Percentiles rank a stretch among this genome's conserved stretches.
These are phyloP conservation scores for Lota lota DNA, from an alignment of 2,113 vertebrate species.

Conservation along the genomic window DNA sequence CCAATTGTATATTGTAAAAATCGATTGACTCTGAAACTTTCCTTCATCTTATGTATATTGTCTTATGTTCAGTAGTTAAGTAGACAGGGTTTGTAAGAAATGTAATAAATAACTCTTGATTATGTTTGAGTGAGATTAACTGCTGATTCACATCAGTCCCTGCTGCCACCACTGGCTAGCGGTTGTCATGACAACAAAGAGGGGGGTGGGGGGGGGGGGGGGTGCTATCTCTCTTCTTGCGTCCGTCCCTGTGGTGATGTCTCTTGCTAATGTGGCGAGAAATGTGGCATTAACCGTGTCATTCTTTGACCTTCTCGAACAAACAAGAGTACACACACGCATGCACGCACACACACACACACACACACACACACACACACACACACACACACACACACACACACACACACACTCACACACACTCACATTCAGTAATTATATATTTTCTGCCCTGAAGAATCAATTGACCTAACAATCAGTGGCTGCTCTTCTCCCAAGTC, in stretches of 20 bases:
- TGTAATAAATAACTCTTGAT: constrained; percentile 26
- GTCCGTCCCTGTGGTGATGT: constrained; percentile 57
- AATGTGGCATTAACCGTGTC: constrained; percentile 62
- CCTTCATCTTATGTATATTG: too few species aligned
- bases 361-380: constrained; percentile 6
- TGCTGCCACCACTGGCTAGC: constrained; percentile 49
- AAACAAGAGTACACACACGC: constrained; percentile 4
- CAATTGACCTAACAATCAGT: constrained; percentile 59
- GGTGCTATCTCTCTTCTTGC: constrained; percentile 49
- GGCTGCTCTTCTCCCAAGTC: constrained; percentile 29
- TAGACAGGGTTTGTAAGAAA: constrained; percentile 24
- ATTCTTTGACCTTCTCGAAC: constrained; percentile 43
- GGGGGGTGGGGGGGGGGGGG: neutral
- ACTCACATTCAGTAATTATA: constrained; percentile 33
- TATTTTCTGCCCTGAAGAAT: constrained; percentile 52
- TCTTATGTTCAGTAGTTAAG: too few species aligned
- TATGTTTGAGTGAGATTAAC: constrained; percentile 38
- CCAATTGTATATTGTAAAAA: too few species aligned
- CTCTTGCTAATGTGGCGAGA: constrained; percentile 68
- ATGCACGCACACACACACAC: constrained; percentile 10
- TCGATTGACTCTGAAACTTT: too few species aligned
- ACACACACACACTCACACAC: constrained; percentile 18
- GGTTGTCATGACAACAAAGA: constrained; percentile 70
- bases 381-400: constrained; percentile 3
- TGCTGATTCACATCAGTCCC: constrained; percentile 57